Evolutionary conservation across 2,797 vertebrate species (phyloP), one percentile per base, ranked within the genome.

Genomic region (Aphelocoma californica): DNA sequence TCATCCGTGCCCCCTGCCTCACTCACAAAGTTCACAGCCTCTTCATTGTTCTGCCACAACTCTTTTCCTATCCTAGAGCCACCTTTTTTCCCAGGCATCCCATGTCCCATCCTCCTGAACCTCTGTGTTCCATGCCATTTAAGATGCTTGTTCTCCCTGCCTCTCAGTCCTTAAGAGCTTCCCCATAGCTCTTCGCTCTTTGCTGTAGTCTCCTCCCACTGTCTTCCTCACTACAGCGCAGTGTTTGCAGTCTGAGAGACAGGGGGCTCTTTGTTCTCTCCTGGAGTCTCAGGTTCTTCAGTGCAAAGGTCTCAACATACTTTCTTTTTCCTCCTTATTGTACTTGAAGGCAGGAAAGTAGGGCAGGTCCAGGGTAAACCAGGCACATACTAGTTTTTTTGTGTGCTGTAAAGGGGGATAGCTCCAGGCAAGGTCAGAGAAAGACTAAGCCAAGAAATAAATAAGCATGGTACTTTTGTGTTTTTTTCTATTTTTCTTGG

Each of bases 351-450:
- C 73, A 75, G 70, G 28, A 91, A 90, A 79, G 51, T 83, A 93
- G 81, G 80, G 64, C 77, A 81, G 53, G 86, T 91, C 57, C 61
- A 67, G 90, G 20, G 44, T 66, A 93, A 70, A 44, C 10, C 24
- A 81, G 29, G 15, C 80, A 72, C 21, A 65, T 62, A 69, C 16
- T 62, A 75, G 82, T 13, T 73, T 72, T 62, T 90, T 90, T 95
- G 62, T 92, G 25, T 85, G 48, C 42, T 71, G 4, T 82, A 31
- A 87, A 83, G 58, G 48, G 47, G 48, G 48, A 44, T 85, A 85
- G 71, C 81, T 92, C 45, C 74, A 87, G 88, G 93, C 94, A 87
- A 67, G 18, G 48, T 64, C 78, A 91, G 56, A 48, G 67, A 73
- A 73, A 53, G 21, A 57, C 64, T 53, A 70, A 89, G 36, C 40